These are phyloP conservation scores for Lanius collurio DNA, from an alignment of 2,113 vertebrate genomes.

Conservation along the genomic window DNA sequence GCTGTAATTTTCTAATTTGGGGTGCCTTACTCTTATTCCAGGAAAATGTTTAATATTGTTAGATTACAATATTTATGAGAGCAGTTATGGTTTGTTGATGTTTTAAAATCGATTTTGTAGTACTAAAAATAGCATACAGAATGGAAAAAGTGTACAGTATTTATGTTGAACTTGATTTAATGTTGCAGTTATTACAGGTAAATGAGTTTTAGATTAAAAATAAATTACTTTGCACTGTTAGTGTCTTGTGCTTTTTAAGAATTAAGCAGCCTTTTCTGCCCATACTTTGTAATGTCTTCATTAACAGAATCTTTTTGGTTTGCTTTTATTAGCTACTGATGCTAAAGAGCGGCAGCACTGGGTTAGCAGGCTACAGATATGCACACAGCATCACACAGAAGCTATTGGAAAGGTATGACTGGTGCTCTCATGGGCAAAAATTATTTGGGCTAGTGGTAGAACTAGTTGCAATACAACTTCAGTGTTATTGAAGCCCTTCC, in stretches of 20 bases:
- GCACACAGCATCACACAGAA: slow-evolving; percentile 97
- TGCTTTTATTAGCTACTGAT: slow-evolving; percentile 83
- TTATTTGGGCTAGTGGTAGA: not conserved
- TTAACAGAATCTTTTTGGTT: not conserved
- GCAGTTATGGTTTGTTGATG: not conserved
- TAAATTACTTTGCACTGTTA: not conserved
- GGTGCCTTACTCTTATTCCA: not conserved
- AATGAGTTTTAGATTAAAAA: not conserved
- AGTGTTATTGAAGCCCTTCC: not conserved
- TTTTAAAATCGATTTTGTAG: not conserved
- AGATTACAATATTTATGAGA: not conserved
- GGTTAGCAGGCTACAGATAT: slow-evolving; percentile 97
- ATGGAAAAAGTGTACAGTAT: not conserved
- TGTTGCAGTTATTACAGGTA: not conserved
- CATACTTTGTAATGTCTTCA: not conserved
- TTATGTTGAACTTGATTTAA: not conserved
- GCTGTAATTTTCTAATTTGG: not conserved
- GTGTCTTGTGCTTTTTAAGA: not conserved
- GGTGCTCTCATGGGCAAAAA: not conserved
- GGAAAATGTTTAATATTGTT: not conserved
- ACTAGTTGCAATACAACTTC: not conserved
- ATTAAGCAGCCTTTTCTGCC: not conserved
- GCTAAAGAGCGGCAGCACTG: slow-evolving; percentile 98
- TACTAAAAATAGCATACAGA: not conserved
- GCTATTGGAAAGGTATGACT: slow-evolving; percentile 92